Conservation (phyloP, 1,140 invertebrate species). For the Macrocentrus cingulum region DNA sequence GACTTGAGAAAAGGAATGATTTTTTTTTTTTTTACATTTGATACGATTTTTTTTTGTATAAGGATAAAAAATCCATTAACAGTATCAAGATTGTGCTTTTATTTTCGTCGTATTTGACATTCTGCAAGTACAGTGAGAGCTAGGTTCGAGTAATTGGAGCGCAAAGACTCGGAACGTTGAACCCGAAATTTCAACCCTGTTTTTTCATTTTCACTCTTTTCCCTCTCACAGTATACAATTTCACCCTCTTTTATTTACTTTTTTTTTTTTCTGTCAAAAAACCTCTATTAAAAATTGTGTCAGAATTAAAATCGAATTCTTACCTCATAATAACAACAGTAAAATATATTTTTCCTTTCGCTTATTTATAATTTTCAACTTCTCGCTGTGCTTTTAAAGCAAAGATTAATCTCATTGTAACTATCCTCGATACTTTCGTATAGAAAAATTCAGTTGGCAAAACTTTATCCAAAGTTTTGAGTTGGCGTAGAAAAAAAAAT, state of each 20-base stretch:
- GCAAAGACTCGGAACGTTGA: constrained; percentile 1
- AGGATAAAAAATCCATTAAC: too few relatives aligned
- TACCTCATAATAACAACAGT: too few relatives aligned
- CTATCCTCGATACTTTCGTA: constrained; percentile 11
- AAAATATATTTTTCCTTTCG: not conserved
- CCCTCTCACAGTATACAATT: not conserved
- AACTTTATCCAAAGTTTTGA: constrained; percentile 19
- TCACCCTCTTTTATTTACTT: not conserved
- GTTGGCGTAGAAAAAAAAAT: not conserved
- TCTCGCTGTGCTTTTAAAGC: not conserved
- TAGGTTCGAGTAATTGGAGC: constrained; percentile 12
- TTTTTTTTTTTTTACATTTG: too few relatives aligned
- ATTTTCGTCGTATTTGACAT: not conserved
- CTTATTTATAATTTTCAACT: not conserved
- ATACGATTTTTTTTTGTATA: too few relatives aligned
- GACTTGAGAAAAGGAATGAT: too few relatives aligned
- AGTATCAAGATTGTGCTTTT: too few relatives aligned
- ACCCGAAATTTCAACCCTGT: not conserved
- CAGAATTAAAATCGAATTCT: too few relatives aligned
- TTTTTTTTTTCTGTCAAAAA: not conserved
- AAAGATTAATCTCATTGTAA: constrained; percentile 10
- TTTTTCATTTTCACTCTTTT: constrained; percentile 2
- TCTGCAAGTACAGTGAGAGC: not conserved
- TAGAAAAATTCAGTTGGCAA: constrained; percentile 11
- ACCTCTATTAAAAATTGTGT: too few relatives aligned